These are phyloP conservation scores for Channa striata DNA, from an alignment of 2,797 vertebrate genomes.

Conservation along the genomic window DNA sequence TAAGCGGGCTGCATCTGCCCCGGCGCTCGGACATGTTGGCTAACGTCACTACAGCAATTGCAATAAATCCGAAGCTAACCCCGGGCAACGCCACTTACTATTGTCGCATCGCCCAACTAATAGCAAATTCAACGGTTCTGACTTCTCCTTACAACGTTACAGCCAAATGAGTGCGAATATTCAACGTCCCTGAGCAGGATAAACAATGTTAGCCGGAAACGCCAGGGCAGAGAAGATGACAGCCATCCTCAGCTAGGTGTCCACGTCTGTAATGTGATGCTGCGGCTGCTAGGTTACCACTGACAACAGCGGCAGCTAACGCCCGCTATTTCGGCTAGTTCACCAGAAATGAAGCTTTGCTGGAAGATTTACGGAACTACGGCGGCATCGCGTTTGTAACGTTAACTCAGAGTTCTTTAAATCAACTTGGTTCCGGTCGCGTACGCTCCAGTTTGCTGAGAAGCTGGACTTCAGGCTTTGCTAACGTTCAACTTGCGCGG, in stretches of 20 bases:
- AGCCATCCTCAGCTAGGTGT: background rate
- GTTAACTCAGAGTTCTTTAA: background rate
- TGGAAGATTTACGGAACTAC: background rate
- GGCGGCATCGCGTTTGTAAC: accelerated
- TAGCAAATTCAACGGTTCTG: background rate
- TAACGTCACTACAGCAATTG: too few species aligned
- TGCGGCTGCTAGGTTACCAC: constrained; percentile 81
- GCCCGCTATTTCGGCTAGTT: constrained; percentile 16
- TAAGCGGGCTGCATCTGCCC: too few species aligned
- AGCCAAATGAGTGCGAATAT: too few species aligned
- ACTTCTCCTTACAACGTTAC: background rate
- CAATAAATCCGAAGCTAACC: background rate
- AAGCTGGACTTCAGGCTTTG: too few species aligned
- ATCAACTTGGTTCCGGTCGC: too few species aligned
- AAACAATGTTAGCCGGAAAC: accelerated
- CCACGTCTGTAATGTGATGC: constrained; percentile 20
- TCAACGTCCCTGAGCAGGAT: background rate
- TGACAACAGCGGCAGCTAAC: constrained; percentile 40
- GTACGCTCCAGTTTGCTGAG: too few species aligned
- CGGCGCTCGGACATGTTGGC: too few species aligned
- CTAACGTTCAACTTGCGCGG: constrained; percentile 43
- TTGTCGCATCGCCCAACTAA: background rate
- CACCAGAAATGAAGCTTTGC: accelerated
- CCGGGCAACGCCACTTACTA: background rate
- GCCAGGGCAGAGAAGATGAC: background rate